Conservation (phyloP, 2,888 invertebrate genomes). For the Tachystola acroxantha region DNA sequence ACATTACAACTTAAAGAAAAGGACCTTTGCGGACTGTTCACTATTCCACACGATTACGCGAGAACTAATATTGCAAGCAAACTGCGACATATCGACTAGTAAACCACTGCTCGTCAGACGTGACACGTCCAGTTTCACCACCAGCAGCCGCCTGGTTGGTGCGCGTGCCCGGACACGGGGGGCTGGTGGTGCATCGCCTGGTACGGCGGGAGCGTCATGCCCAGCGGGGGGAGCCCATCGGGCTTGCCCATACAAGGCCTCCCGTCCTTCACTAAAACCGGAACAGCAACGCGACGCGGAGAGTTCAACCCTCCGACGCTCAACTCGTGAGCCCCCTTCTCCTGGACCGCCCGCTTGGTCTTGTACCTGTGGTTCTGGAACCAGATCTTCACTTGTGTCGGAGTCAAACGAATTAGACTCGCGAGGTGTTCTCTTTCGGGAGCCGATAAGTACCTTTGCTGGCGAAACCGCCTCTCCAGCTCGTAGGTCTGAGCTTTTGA, state of each 20-base stretch:
- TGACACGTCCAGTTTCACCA: constrained; percentile 53
- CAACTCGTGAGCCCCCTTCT: constrained; percentile 87
- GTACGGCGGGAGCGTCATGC: constrained; percentile 71
- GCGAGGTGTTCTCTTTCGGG: constrained; percentile 98
- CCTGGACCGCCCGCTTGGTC: constrained; percentile 98
- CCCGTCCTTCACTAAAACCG: constrained; percentile 95
- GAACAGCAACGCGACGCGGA: constrained; percentile 95
- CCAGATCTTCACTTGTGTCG: constrained; percentile 99
- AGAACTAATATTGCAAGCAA: constrained; percentile 21
- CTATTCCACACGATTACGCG: too few relatives aligned
- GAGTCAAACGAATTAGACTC: constrained; percentile 94
- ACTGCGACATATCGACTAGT: constrained; percentile 50
- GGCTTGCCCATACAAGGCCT: constrained; percentile 88
- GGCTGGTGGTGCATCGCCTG: constrained; percentile 67
- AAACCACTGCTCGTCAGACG: constrained; percentile 34
- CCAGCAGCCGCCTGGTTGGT: constrained; percentile 72
- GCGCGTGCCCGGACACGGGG: constrained; percentile 50
- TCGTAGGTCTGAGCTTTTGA: constrained; percentile 99
- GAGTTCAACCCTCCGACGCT: constrained; percentile 85
- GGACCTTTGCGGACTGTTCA: too few relatives aligned
- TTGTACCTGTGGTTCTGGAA: constrained; percentile 99
- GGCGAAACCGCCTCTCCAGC: constrained; percentile 94
- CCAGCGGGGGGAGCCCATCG: constrained; percentile 69
- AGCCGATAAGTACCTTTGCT: constrained; percentile 97
- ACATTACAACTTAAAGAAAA: too few relatives aligned